Percentiles rank a stretch among this genome's conserved stretches.
These are phyloP conservation scores for Acrocephalus kingi DNA, from an alignment of 2,113 vertebrate species.

Conservation along the genomic window DNA sequence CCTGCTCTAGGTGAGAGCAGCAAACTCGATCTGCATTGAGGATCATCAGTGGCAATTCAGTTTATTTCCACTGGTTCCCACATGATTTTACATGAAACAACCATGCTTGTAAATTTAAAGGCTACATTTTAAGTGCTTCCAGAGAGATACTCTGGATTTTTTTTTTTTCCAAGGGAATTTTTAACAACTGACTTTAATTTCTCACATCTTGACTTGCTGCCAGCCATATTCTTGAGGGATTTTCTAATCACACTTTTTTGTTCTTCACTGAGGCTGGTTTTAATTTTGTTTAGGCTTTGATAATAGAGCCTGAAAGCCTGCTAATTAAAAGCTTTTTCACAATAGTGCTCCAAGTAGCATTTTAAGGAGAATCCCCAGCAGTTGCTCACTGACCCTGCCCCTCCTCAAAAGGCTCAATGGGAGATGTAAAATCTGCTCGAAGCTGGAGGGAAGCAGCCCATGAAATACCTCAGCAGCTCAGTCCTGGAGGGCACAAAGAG, in stretches of 20 bases:
- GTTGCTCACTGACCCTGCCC: not conserved
- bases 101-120: not conserved
- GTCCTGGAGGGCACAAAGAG: constrained; percentile 30
- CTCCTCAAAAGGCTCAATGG: not conserved
- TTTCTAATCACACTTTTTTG: constrained; percentile 68
- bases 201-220: constrained; percentile 61
- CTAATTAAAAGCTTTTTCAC: constrained; percentile 71
- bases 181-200: constrained; percentile 68
- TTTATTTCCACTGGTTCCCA: not conserved
- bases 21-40: not conserved
- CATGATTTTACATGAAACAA: not conserved
- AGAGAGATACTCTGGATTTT: not conserved
- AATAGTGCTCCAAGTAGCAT: constrained; percentile 47
- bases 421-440: not conserved
- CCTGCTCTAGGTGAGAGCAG: not conserved
- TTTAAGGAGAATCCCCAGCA: constrained; percentile 51
- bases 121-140: constrained; percentile 28
- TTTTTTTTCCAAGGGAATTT: constrained; percentile 34
- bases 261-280: constrained; percentile 71
- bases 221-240: constrained; percentile 52
- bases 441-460: not conserved
- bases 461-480: constrained; percentile 5
- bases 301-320: constrained; percentile 69
- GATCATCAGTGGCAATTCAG: not conserved
- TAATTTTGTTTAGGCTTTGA: constrained; percentile 72